Conservation (phyloP, 2,113 vertebrate species). For the Brachypodius melanocephalos region DNA sequence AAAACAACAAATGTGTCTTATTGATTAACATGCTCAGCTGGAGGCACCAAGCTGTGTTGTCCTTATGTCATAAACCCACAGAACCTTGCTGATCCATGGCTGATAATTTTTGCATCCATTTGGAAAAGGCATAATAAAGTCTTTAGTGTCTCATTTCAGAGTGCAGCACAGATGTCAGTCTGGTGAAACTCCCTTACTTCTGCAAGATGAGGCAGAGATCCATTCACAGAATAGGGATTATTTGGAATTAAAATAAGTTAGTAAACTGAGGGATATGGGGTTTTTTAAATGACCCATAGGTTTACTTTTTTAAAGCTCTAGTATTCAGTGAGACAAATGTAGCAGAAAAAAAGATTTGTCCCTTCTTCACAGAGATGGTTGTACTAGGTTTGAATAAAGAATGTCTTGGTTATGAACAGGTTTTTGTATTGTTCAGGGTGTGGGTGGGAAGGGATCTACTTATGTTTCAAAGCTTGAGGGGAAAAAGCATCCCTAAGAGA, state of each 20-base stretch:
- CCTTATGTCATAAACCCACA: not conserved
- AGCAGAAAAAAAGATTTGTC: not conserved
- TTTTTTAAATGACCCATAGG: not conserved
- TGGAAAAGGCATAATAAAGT: not conserved
- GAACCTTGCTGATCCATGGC: not conserved
- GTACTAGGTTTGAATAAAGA: not conserved
- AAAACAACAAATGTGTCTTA: constrained; percentile 4
- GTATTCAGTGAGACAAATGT: not conserved
- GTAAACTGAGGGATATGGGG: not conserved
- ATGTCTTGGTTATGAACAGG: not conserved
- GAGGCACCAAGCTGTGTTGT: not conserved
- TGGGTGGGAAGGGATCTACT: not conserved
- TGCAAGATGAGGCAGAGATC: not conserved
- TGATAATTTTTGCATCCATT: not conserved
- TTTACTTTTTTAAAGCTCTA: not conserved
- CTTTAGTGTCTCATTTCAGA: not conserved
- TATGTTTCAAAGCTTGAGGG: not conserved
- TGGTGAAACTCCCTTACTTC: not conserved
- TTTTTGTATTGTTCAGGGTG: not conserved
- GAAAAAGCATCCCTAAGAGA: not conserved
- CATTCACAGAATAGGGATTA: not conserved
- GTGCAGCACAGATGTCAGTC: not conserved
- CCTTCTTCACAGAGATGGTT: not conserved
- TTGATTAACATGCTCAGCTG: constrained; percentile 23
- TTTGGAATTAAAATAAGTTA: not conserved